phyloP scores from a whole-genome alignment of 2,888 invertebrate species.

The Frankliniella intonsa region DNA sequence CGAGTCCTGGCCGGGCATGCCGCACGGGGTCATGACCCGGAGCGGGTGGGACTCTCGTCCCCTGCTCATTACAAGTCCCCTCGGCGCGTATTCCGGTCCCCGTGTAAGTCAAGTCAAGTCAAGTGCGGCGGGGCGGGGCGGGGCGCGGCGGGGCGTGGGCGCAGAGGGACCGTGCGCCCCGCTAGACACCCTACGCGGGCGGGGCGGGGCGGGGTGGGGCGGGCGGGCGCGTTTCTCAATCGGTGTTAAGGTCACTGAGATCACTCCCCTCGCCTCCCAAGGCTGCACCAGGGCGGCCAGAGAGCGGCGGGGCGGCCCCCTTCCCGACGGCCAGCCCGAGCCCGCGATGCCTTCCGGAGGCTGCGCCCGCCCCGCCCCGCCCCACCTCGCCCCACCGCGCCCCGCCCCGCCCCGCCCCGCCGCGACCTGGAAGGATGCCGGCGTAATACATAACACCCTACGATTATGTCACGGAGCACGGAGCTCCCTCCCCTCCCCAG shows the following conservation, averaged over 20 bases:
- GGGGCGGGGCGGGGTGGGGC: neutral
- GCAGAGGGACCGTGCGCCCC: neutral
- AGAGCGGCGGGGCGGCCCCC: neutral
- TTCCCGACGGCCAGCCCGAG: neutral
- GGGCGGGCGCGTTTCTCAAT: neutral
- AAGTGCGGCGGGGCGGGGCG: no score
- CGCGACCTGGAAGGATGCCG: constrained; percentile 12
- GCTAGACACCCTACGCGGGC: neutral
- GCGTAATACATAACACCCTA: neutral
- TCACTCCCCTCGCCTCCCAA: neutral
- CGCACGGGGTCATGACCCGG: no score
- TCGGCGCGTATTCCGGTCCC: no score
- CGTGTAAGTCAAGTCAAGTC: no score
- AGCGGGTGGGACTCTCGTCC: no score
- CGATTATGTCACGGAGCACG: neutral
- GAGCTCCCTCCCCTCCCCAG: neutral
- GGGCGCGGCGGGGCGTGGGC: neutral
- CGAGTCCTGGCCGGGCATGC: no score
- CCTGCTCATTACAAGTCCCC: no score
- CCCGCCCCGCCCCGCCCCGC: neutral
- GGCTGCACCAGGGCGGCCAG: neutral
- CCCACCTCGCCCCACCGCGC: neutral
- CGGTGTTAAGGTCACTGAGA: constrained; percentile 14
- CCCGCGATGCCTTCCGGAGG: neutral
- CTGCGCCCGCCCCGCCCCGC: neutral